A percentile compares a stretch with the other conserved stretches of the same genome.
phyloP scores from a whole-genome alignment of 2,113 vertebrate genomes.

The Holacanthus passer region DNA sequence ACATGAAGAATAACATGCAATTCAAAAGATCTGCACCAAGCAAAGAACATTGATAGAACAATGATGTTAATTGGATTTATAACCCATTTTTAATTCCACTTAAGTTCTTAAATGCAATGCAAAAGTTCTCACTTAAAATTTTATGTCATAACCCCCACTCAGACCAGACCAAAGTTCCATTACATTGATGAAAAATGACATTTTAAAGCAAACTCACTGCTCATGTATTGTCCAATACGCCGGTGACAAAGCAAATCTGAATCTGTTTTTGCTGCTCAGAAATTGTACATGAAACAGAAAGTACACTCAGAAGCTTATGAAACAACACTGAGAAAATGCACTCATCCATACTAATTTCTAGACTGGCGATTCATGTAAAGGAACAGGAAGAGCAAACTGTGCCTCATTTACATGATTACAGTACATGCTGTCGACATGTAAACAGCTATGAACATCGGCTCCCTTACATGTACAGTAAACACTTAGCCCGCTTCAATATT shows the following conservation, averaged over 20 bases:
- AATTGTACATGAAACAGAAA: not conserved
- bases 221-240: not conserved
- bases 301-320: slow-evolving; percentile 18
- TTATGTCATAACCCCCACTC: too few species aligned
- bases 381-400: slow-evolving; percentile 45
- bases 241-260: slow-evolving; percentile 26
- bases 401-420: slow-evolving; percentile 64
- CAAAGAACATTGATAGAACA: not conserved
- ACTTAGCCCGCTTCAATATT: slow-evolving; percentile 53
- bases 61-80: not conserved
- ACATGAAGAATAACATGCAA: not conserved
- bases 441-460: slow-evolving; percentile 49
- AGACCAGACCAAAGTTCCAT: too few species aligned
- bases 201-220: slow-evolving; percentile 11
- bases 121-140: too few species aligned
- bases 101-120: not conserved
- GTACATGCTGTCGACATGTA: slow-evolving; percentile 61
- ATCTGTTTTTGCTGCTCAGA: not conserved
- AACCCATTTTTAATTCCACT: too few species aligned
- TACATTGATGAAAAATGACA: slow-evolving; percentile 3
- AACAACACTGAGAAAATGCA: slow-evolving; percentile 41
- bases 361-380: slow-evolving; percentile 33
- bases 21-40: too few species aligned
- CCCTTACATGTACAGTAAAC: slow-evolving; percentile 44
- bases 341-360: slow-evolving; percentile 51